A percentile compares a stretch with the other conserved stretches of the same genome.
Conservation (phyloP, 2,113 vertebrate genomes). For the Triplophysa rosa region DNA sequence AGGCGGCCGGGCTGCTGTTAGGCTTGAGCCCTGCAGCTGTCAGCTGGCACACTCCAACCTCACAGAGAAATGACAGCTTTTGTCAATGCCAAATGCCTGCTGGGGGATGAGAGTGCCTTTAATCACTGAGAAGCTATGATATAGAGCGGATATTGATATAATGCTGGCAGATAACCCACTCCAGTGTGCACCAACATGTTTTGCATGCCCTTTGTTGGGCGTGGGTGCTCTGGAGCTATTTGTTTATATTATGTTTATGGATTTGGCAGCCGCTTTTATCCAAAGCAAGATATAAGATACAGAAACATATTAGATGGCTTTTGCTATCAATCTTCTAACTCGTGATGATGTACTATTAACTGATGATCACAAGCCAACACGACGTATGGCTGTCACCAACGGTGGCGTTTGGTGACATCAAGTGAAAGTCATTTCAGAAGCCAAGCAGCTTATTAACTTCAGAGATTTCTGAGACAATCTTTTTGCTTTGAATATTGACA, state of each 20-base stretch:
- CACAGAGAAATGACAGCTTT: constrained; percentile 78
- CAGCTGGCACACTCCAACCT: constrained; percentile 83
- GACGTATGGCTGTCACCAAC: neutral
- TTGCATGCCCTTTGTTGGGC: neutral
- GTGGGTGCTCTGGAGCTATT: neutral
- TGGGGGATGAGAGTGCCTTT: constrained; percentile 68
- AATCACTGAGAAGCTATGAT: constrained; percentile 66
- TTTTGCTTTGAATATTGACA: too few species aligned
- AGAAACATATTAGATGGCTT: neutral
- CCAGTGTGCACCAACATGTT: neutral
- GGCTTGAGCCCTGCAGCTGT: constrained; percentile 82
- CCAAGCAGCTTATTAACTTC: too few species aligned
- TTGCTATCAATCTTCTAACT: neutral
- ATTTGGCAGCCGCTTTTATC: too few species aligned
- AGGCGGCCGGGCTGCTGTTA: constrained; percentile 61
- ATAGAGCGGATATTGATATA: constrained; percentile 53
- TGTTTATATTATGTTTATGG: neutral
- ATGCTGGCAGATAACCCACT: constrained; percentile 20
- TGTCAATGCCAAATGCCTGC: constrained; percentile 80
- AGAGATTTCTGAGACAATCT: too few species aligned
- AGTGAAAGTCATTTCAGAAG: too few species aligned
- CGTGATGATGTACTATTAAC: neutral
- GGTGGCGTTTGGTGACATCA: too few species aligned
- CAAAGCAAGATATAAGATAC: too few species aligned
- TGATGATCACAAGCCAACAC: neutral